Evolutionary conservation across 1,140 invertebrate species (phyloP).

Genomic region (Mactra quadrangularis): DNA sequence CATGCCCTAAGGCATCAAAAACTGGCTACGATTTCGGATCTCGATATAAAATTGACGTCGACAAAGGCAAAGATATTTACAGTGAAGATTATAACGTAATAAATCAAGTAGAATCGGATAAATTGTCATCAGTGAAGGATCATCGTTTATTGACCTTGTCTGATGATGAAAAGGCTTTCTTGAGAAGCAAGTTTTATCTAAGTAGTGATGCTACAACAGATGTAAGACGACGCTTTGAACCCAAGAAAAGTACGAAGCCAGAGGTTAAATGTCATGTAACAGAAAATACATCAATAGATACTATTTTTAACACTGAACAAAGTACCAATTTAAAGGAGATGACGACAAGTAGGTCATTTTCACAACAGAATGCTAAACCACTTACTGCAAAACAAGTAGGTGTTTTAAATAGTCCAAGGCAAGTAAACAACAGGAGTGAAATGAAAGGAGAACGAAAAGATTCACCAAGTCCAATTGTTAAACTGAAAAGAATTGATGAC

Average conservation of each 20-base stretch:
- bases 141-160: slow-evolving; percentile 3
- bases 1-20: background rate
- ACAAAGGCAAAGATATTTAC: background rate
- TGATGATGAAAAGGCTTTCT: slow-evolving; percentile 9
- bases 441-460: background rate
- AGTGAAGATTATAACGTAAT: slow-evolving; percentile 2
- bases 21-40: background rate
- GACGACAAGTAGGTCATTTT: background rate
- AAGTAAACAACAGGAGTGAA: background rate
- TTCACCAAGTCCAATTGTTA: background rate
- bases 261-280: too few species aligned
- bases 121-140: slow-evolving; percentile 24
- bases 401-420: background rate
- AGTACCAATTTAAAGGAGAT: background rate
- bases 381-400: background rate
- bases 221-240: slow-evolving; percentile 18
- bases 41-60: background rate
- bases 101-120: slow-evolving; percentile 16
- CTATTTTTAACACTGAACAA: background rate
- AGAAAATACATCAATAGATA: background rate
- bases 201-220: background rate
- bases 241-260: background rate
- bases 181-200: slow-evolving; percentile 9
- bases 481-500: background rate
- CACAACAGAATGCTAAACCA: background rate